These are phyloP conservation scores for Gobio gobio DNA, from an alignment of 2,113 vertebrate species.

Conservation along the genomic window DNA sequence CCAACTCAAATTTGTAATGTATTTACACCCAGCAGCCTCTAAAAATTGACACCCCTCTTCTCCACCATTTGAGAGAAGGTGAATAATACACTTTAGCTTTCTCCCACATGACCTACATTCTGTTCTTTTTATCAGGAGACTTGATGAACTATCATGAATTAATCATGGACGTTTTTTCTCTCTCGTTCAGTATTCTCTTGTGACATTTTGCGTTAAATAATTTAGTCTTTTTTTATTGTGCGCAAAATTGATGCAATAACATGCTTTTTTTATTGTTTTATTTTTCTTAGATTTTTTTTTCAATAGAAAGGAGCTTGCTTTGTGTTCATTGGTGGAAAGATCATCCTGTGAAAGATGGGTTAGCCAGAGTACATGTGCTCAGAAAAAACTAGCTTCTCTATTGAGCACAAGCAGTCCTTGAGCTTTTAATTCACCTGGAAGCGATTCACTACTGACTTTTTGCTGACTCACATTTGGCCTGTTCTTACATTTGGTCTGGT, in stretches of 20 bases:
- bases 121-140: constrained; percentile 28
- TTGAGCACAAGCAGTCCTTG: background rate
- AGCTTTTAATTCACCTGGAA: constrained; percentile 29
- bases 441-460: background rate
- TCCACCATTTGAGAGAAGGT: constrained; percentile 6
- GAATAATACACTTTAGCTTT: background rate
- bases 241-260: background rate
- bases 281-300: background rate
- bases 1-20: constrained; percentile 7
- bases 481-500: background rate
- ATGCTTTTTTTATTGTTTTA: background rate
- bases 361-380: constrained; percentile 19
- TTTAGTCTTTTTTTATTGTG: background rate
- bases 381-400: too few species aligned
- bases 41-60: background rate
- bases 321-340: background rate
- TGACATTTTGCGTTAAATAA: constrained; percentile 34
- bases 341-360: background rate
- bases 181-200: constrained; percentile 1
- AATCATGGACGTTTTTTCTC: background rate
- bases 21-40: background rate
- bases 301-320: background rate
- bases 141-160: constrained; percentile 27
- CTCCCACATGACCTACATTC: constrained; percentile 21
- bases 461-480: background rate